Evolutionary conservation across 2,888 invertebrate species (phyloP).

Genomic region (Drosophila neonasuta): DNA sequence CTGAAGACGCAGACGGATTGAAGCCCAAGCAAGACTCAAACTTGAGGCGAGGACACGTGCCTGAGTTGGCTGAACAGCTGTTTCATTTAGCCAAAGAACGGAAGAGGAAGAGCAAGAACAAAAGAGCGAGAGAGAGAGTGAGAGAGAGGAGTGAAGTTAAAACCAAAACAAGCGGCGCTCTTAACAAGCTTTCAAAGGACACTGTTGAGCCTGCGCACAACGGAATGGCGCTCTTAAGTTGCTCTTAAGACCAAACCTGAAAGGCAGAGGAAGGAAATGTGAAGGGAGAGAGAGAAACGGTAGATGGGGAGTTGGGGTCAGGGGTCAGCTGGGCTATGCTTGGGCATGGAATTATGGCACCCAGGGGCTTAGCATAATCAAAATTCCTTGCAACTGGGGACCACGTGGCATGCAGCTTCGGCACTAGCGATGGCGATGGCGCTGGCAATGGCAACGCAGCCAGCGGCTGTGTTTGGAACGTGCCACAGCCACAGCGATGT

Average conservation of each 20-base stretch:
- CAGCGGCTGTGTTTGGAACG: slow-evolving; percentile 40
- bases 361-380: slow-evolving; percentile 82
- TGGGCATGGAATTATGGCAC: slow-evolving; percentile 81
- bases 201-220: slow-evolving; percentile 28
- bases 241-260: slow-evolving; percentile 35
- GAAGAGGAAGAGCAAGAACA: not conserved
- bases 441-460: slow-evolving; percentile 4
- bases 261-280: not conserved
- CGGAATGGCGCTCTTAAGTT: slow-evolving; percentile 34
- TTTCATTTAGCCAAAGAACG: slow-evolving; percentile 5
- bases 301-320: not conserved
- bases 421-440: not conserved
- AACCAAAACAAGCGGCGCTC: slow-evolving; percentile 55
- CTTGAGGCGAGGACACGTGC: slow-evolving; percentile 36
- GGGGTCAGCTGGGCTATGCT: slow-evolving; percentile 51
- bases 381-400: slow-evolving; percentile 82
- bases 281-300: not conserved
- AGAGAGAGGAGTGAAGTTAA: not conserved
- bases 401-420: slow-evolving; percentile 58
- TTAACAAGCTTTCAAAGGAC: slow-evolving; percentile 19
- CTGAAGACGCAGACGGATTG: slow-evolving; percentile 35
- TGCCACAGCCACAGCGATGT: slow-evolving; percentile 51
- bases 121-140: not conserved
- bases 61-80: slow-evolving; percentile 46
- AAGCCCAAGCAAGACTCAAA: not conserved